Base-by-base conservation (phyloP, 2,113 vertebrate genomes). In the Lates calcarifer region DNA sequence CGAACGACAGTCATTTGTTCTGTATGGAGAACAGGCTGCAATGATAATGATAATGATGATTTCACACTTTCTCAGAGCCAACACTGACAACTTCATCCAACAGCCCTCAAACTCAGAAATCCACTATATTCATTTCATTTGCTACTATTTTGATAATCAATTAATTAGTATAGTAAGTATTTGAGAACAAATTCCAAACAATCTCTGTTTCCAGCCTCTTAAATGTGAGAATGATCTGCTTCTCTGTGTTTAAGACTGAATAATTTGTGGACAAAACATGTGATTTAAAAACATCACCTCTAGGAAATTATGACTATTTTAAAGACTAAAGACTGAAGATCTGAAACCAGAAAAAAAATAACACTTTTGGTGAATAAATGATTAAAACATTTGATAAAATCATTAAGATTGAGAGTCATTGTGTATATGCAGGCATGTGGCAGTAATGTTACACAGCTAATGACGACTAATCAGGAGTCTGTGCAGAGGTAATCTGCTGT, bases 401-500 rank as follows among this genome's bases (percentile, higher is more conserved):
- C 2, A 10, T 45, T 18, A 24, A 12, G 35, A 58, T 0, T 43
- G 33, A 43, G 41, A 43, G 14, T 45, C 13, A 43, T 6, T n/a
- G 18, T 49, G 22, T 61, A 18, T 24, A 55, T 12, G 28, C 7
- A 26, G 18, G 56, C 29, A 5, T 37, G 29, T 4, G 29, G 18
- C 22, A 58, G 11, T 12, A 63, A 51, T 66, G 14, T 14, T 47
- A 18, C 4, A 41, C 29, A n/a, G n/a, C n/a, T n/a, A 12, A 37
- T 10, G 57, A 12, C 35, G 12, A 35, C 53, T 78, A 31, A 64
- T 72, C 69, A 55, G 76, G 74, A 62, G 12, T 26, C 18, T 31
- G 22, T 26, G 29, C 57, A 3, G 31, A 64, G 35, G 37, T 53
- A 9, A 85, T 57, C 51, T 75, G 65, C 62, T 61, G 62, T 43